Evolutionary conservation across 1,140 invertebrate species (phyloP), one percentile per base, ranked within the genome.

Genomic region (Augochlora pura): DNA sequence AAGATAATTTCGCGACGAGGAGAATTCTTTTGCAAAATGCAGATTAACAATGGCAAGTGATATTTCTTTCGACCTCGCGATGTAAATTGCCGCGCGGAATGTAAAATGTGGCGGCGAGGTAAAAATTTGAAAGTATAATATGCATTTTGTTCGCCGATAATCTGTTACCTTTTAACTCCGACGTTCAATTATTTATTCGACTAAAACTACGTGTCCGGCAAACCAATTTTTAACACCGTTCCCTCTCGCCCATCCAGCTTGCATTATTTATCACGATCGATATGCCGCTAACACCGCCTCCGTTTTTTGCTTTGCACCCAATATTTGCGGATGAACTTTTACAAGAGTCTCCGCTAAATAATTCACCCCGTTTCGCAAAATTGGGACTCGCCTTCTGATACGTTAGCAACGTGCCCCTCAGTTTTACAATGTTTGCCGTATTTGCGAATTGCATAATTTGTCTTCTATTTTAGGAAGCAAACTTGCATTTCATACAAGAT

Each of bases 181-280:
- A 18, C 46, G 16, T 4, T 62, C 39, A n/a, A 77, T 69, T 77
- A 77, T 70, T 69, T 57, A 46, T 46, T 60, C n/a, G 23, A 9
- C 23, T 39, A 32, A 38, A 76, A 60, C 12, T 69, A 70, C 39
- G 21, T 49, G 57, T 39, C n/a, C 2, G 23, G 68, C 23, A n/a
- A 57, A 18, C 21, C 46, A 77, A 70, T 77, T 77, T 62, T 70
- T 70, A 62, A 70, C 54, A 69, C 21, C 39, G 16, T 18, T 8
- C 23, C 25, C 12, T 2, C 42, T 23, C 14, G 32, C 60, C 42
- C 10, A 7, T 38, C 8, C 39, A 46, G 21, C 21, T 18, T 76
- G 54, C 52, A 76, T 76, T 76, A 76, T 76, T 76, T 76, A 76
- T 69, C 16, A 3, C 21, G 39, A 60, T 60, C 74, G 64, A 69